These are phyloP conservation scores for Spinus olivaceus DNA, from an alignment of 2,797 vertebrate species.

Conservation along the genomic window DNA sequence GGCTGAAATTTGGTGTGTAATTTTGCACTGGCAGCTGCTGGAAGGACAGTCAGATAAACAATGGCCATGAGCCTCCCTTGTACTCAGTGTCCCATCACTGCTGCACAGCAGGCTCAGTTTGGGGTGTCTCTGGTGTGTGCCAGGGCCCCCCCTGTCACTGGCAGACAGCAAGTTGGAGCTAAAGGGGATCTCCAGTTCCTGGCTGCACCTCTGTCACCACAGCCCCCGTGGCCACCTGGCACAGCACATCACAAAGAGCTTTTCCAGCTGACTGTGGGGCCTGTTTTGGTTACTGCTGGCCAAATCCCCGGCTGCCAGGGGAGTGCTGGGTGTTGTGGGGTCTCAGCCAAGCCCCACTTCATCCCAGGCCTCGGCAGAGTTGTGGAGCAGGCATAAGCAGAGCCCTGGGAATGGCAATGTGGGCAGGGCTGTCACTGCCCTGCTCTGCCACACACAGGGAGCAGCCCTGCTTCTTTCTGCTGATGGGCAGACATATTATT, in stretches of 20 bases:
- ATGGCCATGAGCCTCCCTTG: background rate
- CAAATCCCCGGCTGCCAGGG: background rate
- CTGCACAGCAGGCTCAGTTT: background rate
- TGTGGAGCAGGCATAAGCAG: background rate
- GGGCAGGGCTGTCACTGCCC: background rate
- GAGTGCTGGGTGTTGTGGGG: fast-evolving
- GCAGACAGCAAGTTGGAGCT: background rate
- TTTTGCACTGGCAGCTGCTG: background rate
- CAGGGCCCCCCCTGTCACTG: background rate
- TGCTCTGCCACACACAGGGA: background rate
- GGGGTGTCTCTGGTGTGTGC: background rate
- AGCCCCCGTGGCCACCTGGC: fast-evolving
- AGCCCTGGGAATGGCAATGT: background rate
- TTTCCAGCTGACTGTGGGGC: background rate
- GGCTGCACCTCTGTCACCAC: background rate
- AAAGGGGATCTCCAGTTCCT: background rate
- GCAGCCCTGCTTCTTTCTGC: background rate
- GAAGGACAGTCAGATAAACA: background rate
- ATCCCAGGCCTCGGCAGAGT: background rate
- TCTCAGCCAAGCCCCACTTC: background rate
- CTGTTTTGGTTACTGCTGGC: background rate
- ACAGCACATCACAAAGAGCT: background rate
- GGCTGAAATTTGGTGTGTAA: background rate
- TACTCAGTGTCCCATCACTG: background rate
- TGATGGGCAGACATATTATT: background rate